Evolutionary conservation across 2,113 vertebrate species (phyloP).

Genomic region (Tragelaphus scriptus): DNA sequence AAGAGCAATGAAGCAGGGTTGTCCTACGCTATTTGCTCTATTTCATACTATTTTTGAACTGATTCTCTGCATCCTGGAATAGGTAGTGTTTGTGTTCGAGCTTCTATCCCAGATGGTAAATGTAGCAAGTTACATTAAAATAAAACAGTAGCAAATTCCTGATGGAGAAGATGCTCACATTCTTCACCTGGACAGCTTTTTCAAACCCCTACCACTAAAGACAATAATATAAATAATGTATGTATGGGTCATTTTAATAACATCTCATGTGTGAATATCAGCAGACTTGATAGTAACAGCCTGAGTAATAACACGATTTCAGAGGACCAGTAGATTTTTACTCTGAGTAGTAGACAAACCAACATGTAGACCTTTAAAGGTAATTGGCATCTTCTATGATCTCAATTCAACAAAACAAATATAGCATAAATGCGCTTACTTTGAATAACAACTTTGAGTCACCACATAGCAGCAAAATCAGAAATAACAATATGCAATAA

Average conservation of each 20-base stretch:
- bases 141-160: not conserved
- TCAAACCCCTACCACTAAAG: not conserved
- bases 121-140: not conserved
- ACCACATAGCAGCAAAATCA: not conserved
- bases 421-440: not conserved
- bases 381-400: not conserved
- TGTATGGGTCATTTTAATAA: not conserved
- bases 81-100: accelerated
- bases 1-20: not conserved
- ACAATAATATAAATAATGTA: not conserved
- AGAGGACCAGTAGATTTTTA: not conserved
- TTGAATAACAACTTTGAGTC: not conserved
- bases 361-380: not conserved
- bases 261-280: not conserved
- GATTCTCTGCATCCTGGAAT: not conserved
- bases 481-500: not conserved
- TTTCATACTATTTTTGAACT: not conserved
- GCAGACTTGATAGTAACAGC: not conserved
- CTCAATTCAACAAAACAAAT: not conserved
- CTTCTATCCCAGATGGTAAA: not conserved
- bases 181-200: not conserved
- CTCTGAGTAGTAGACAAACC: not conserved
- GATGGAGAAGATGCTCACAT: not conserved
- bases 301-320: not conserved
- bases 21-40: not conserved